Evolutionary conservation across 2,888 invertebrate species (phyloP).

Genomic region (Drosophila rellima): DNA sequence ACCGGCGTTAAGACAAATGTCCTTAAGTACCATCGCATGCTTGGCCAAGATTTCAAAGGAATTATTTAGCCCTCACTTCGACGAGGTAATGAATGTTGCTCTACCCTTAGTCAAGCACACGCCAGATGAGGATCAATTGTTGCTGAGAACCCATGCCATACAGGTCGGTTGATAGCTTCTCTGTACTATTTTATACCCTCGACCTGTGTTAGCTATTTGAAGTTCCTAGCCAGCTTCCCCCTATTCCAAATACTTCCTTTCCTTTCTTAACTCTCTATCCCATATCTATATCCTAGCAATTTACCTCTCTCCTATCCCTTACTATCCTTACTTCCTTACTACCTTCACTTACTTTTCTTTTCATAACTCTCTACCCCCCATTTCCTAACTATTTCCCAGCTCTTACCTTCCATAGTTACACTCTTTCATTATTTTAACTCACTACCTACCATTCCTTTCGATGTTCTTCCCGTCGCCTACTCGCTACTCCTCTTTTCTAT

Average conservation of each 20-base stretch:
- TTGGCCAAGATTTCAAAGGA: slow-evolving; percentile 10
- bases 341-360: no score
- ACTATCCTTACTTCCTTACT: no score
- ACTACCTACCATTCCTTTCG: no score
- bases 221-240: neutral
- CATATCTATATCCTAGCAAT: no score
- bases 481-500: neutral
- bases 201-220: neutral
- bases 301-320: no score
- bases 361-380: no score
- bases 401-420: no score
- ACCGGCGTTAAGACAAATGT: neutral
- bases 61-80: slow-evolving; percentile 11
- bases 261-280: neutral
- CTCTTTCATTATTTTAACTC: no score
- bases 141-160: slow-evolving; percentile 25
- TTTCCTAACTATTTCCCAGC: no score
- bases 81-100: neutral
- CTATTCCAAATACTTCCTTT: neutral
- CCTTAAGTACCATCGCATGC: slow-evolving; percentile 19
- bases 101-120: slow-evolving; percentile 11
- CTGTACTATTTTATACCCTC: neutral
- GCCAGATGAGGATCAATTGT: slow-evolving; percentile 11
- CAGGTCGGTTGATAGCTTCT: slow-evolving; percentile 10
- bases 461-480: no score